Evolutionary conservation across 2,113 vertebrate species (phyloP).

Genomic region (Datnioides undecimradiatus): DNA sequence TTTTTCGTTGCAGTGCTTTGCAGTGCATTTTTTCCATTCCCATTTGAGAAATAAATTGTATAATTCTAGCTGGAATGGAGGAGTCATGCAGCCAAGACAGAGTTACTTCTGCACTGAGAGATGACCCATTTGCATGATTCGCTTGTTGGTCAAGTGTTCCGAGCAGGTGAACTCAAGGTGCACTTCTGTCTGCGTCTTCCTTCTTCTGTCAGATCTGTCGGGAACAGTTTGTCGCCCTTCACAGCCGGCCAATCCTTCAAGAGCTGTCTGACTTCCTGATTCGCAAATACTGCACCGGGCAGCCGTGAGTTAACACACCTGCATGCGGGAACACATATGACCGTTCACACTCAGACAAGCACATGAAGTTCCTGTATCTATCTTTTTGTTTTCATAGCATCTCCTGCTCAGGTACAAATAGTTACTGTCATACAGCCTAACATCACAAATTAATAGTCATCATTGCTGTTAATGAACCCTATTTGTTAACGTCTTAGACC

Average conservation of each 20-base stretch:
- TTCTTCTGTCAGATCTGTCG: slow-evolving; percentile 88
- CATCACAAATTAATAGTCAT: too few species aligned
- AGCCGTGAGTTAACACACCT: slow-evolving; percentile 75
- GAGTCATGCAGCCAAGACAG: background rate
- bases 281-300: slow-evolving; percentile 84
- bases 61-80: background rate
- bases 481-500: too few species aligned
- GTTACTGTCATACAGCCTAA: too few species aligned
- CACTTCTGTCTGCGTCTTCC: slow-evolving; percentile 26
- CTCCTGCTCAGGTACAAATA: background rate
- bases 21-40: too few species aligned
- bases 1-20: background rate
- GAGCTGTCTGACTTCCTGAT: slow-evolving; percentile 91
- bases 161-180: slow-evolving; percentile 8
- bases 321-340: background rate
- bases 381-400: background rate
- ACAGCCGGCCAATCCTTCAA: slow-evolving; percentile 92
- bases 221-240: slow-evolving; percentile 93
- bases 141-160: background rate
- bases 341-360: background rate
- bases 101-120: too few species aligned
- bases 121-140: background rate
- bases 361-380: background rate
- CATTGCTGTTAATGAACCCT: too few species aligned
- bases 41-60: background rate